Conservation (phyloP, 2,888 invertebrate genomes). For the Chorisops tibialis region DNA sequence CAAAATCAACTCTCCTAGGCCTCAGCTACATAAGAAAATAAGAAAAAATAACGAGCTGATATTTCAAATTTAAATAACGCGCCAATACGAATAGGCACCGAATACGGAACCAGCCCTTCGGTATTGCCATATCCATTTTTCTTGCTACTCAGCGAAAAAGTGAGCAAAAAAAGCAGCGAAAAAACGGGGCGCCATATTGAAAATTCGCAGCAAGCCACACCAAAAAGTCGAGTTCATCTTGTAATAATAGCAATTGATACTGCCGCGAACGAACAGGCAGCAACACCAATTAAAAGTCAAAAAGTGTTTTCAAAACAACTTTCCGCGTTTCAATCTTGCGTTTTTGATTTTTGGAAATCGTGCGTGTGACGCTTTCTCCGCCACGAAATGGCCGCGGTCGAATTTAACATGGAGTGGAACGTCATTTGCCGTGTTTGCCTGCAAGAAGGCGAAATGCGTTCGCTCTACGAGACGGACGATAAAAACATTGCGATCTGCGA, state of each 20-base stretch:
- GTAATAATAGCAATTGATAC: constrained; percentile 8
- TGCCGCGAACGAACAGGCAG: constrained; percentile 7
- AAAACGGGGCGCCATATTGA: constrained; percentile 6
- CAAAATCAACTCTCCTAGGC: too few species aligned
- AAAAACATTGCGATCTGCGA: constrained; percentile 42
- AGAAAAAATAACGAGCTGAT: too few species aligned
- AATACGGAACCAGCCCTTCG: too few species aligned
- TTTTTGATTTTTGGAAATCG: neutral
- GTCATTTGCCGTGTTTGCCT: constrained; percentile 48
- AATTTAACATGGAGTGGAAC: constrained; percentile 43
- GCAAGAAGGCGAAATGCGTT: constrained; percentile 41
- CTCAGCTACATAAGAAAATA: too few species aligned
- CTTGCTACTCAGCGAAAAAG: too few species aligned
- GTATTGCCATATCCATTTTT: too few species aligned
- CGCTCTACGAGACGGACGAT: constrained; percentile 44
- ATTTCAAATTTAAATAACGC: too few species aligned
- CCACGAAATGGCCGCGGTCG: constrained; percentile 15
- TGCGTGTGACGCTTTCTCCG: neutral
- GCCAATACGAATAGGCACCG: too few species aligned
- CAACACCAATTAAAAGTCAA: constrained; percentile 21
- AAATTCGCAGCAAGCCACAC: constrained; percentile 12
- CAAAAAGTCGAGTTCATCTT: constrained; percentile 14
- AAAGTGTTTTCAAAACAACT: constrained; percentile 20
- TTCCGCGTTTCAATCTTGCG: neutral
- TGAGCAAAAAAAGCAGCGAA: neutral